Conservation (phyloP, 2,888 invertebrate species). For the Seira musarum region DNA sequence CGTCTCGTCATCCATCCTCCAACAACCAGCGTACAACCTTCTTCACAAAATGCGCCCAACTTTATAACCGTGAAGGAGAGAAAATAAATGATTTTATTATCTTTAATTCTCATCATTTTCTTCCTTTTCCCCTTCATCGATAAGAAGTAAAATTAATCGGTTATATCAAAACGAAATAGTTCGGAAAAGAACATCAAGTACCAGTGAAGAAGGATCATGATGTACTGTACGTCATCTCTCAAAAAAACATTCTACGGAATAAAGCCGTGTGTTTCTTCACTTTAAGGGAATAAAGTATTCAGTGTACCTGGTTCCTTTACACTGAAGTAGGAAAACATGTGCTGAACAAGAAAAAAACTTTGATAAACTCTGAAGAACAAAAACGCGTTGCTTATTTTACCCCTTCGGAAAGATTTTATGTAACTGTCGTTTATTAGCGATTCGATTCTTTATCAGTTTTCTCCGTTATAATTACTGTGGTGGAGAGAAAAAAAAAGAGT, state of each 20-base stretch:
- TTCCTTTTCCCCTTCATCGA: neutral
- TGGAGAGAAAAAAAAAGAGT: too few species aligned
- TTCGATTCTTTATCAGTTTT: neutral
- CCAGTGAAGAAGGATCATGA: neutral
- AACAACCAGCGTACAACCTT: conserved; percentile 9
- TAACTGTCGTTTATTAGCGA: neutral
- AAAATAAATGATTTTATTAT: neutral
- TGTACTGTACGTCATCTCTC: neutral
- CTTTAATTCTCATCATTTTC: neutral
- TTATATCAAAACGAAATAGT: neutral
- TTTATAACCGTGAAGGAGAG: neutral
- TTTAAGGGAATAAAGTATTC: neutral
- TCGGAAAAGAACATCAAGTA: neutral
- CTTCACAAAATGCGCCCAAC: neutral
- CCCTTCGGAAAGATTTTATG: neutral
- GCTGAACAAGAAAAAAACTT: neutral
- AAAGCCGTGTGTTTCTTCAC: neutral
- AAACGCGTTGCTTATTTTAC: too few species aligned
- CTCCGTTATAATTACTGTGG: too few species aligned
- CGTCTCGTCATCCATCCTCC: conserved; percentile 30
- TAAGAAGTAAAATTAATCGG: neutral
- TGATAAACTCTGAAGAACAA: neutral
- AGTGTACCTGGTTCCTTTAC: neutral
- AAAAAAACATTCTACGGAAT: neutral
- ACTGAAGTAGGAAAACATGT: neutral